Evolutionary conservation across 92 coral and sea anemone genomes (phyloP), one percentile per base, ranked within the genome.

Genomic region (Siderastrea radians): DNA sequence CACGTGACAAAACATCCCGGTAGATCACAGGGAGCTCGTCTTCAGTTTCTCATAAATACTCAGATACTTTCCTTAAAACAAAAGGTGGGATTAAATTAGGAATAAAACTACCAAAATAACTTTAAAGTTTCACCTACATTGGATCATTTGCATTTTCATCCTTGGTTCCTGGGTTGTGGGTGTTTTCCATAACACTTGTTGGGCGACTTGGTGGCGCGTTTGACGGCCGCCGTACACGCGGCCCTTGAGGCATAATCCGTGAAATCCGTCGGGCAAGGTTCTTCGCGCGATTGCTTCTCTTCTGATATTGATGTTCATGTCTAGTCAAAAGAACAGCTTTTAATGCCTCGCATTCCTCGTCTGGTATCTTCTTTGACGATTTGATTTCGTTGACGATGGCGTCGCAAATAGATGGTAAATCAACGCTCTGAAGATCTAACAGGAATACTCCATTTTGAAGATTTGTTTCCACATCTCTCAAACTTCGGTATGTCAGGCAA

Each of bases 261-360:
- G 97, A 94, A 67, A 83, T 55, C 47, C 91, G 93, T 2, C 91
- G 82, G 4, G 87, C 66, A 43, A 84, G 51, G n/a, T 57, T 78
- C n/a, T 88, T 84, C 8, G 69, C 44, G 11, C 69, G 79, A 9
- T 49, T 64, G 13, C 79, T 82, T 65, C 80, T 95, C 72, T 90
- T 79, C 77, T 96, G 98, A 57, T 91, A 73, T 76, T 96, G 94
- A 84, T 98, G 99, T 16, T 91, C 93, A 90, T 98, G 99, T 68
- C 97, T 94, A 9, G 97, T 93, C 47, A 98, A 80, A 13, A 98
- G 88, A 8, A 93, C 89, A 4, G 98, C 78, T 45, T 87, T 80
- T 10, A 96, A 86, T 51, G 90, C 88, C 48, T 91, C 93, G 61
- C 88, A 92, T 81, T 96, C 96, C 16, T 89, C 91, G 47, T 68